Evolutionary conservation across 2,113 vertebrate genomes (phyloP), one percentile per base, ranked within the genome.

Genomic region (Litocranius walleri): DNA sequence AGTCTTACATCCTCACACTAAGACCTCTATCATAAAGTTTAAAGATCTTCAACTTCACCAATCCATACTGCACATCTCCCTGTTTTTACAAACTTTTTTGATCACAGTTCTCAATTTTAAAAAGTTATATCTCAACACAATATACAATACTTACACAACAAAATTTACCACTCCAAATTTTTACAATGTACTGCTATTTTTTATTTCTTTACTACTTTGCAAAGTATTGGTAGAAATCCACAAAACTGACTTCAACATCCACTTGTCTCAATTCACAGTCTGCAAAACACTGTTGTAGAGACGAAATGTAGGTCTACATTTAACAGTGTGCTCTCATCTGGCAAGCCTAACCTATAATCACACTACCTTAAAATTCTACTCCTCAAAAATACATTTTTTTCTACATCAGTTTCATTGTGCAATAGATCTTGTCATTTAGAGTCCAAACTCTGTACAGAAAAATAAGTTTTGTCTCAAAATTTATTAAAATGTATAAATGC

Each of bases 341-440:
- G 36, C 81, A 94, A 84, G 30, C 2, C 36, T 81, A 94, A 85
- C 48, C 25, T 56, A 57, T 54, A 95, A 95, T 89, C 50, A 90
- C 5, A 29, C 56, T 94, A 95, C 85, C 50, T 96, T 95, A 89
- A 54, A 96, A 92, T 85, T 93, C 30, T 82, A 82, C 50, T 91
- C 52, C 36, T 71, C 50, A 83, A 91, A 96, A 90, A 92, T 36
- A 84, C 15, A 54, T 78, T 86, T 78, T 92, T 91, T 95, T 62
- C 74, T 77, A 85, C 40, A 87, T 36, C 36, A 82, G 30, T 87
- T 90, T 62, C 74, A 97, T 7, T 62, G 33, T n/a, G 88, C 59
- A 87, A 96, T 59, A 87, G 91, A 90, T 29, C 25, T 64, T 64
- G 12, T 82, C 71, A 93, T 61, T 54, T 59, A 54, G 36, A 77